These are phyloP conservation scores for Abrostola tripartita DNA, from an alignment of 2,888 invertebrate species.

Conservation along the genomic window DNA sequence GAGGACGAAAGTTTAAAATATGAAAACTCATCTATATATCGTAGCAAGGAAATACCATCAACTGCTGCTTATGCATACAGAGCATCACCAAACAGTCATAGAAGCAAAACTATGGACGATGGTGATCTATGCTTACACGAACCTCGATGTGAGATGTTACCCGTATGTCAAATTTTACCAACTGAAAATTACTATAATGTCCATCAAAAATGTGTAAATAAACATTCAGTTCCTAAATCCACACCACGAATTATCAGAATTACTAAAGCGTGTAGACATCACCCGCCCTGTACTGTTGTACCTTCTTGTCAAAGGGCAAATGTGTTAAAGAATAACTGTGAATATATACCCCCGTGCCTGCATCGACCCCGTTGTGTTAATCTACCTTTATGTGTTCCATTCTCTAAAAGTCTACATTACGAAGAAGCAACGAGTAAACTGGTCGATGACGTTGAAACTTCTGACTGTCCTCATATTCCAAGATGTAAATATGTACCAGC, in stretches of 20 bases:
- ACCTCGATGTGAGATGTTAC: conserved; percentile 77
- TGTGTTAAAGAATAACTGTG: conserved; percentile 78
- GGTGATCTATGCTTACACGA: conserved; percentile 70
- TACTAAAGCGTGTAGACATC: conserved; percentile 82
- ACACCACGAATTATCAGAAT: conserved; percentile 74
- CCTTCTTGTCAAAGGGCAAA: conserved; percentile 80
- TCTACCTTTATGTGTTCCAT: conserved; percentile 78
- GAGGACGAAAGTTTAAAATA: conserved; percentile 67
- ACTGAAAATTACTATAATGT: conserved; percentile 61
- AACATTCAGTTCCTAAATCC: conserved; percentile 58
- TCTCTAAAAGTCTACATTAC: conserved; percentile 71
- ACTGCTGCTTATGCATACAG: conserved; percentile 58
- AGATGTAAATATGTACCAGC: conserved; percentile 65
- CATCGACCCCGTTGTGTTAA: conserved; percentile 82
- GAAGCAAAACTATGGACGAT: conserved; percentile 54
- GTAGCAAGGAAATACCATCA: conserved; percentile 58
- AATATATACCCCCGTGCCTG: conserved; percentile 78
- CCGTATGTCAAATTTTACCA: conserved; percentile 77
- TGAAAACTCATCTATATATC: conserved; percentile 56
- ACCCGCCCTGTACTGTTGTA: conserved; percentile 82
- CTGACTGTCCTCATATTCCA: conserved; percentile 61
- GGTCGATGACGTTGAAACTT: conserved; percentile 56
- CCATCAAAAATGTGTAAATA: conserved; percentile 60
- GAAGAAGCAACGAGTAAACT: conserved; percentile 65
- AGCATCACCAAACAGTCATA: conserved; percentile 51